Percentiles rank a stretch among this genome's conserved stretches.
phyloP scores from a whole-genome alignment of 2,797 vertebrate species.

The Gila robusta region DNA sequence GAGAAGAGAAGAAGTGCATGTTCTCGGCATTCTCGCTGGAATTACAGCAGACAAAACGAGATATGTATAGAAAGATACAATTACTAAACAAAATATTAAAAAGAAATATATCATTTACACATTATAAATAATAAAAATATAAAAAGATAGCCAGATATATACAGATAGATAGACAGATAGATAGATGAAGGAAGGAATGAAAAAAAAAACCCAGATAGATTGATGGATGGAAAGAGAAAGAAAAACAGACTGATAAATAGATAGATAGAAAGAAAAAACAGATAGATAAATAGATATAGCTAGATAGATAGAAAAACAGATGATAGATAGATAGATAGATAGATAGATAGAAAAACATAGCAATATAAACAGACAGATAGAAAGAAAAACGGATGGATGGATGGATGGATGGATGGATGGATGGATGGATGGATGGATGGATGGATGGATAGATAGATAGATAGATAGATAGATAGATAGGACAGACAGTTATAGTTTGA shows the following conservation, averaged over 20 bases:
- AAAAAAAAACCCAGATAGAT: not conserved
- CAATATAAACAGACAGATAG: not conserved
- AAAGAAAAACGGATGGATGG: not conserved
- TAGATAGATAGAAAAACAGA: rapidly evolving
- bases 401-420: not conserved
- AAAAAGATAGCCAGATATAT: too few relatives aligned
- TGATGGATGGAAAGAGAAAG: not conserved
- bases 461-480: not conserved
- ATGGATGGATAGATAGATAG: not conserved
- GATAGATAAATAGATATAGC: rapidly evolving
- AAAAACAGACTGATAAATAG: not conserved
- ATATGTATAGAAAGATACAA: not conserved
- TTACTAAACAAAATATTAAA: not conserved
- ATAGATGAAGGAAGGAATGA: too few relatives aligned
- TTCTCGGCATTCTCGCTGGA: slow-evolving; percentile 92
- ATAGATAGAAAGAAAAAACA: not conserved
- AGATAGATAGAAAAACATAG: not conserved
- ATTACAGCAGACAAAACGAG: not conserved
- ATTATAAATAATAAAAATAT: not conserved
- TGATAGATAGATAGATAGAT: not conserved
- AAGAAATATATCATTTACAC: not conserved
- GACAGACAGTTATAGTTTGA: not conserved
- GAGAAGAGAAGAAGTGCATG: slow-evolving; percentile 95
- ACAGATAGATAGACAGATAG: not conserved
- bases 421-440: not conserved